A percentile compares a stretch with the other conserved stretches of the same genome.
Conservation (phyloP, 2,888 invertebrate species). For the Scelioninae gen. 1 region DNA sequence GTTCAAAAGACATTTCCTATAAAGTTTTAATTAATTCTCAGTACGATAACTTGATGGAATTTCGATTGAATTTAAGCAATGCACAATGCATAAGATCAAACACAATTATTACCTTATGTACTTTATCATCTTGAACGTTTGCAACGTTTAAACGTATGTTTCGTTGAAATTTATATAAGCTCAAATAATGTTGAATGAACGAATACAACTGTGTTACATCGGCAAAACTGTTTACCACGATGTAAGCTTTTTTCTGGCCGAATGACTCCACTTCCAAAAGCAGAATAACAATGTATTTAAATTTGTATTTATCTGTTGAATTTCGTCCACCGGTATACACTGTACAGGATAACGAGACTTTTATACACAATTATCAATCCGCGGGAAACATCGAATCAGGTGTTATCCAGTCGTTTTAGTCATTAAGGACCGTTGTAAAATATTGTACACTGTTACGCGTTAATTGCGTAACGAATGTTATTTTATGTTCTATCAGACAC, state of each 20-base stretch:
- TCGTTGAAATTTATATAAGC: conserved; percentile 33
- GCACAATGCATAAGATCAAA: conserved; percentile 16
- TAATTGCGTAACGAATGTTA: conserved; percentile 71
- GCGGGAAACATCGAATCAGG: conserved; percentile 71
- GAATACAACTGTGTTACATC: conserved; percentile 51
- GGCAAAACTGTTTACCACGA: conserved; percentile 50
- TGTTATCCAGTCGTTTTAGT: conserved; percentile 74
- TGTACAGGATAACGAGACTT: conserved; percentile 69
- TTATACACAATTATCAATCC: conserved; percentile 72
- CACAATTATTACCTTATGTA: conserved; percentile 18
- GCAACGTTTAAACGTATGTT: conserved; percentile 28
- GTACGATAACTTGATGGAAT: conserved; percentile 20
- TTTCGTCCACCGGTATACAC: conserved; percentile 65
- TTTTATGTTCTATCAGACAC: conserved; percentile 77
- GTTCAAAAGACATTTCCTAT: too few species aligned
- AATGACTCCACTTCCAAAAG: conserved; percentile 48
- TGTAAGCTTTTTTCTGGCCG: conserved; percentile 62
- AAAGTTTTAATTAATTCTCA: conserved; percentile 34
- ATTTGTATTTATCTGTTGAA: conserved; percentile 67
- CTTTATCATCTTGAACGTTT: conserved; percentile 31
- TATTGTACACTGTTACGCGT: conserved; percentile 81
- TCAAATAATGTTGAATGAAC: conserved; percentile 46
- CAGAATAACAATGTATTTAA: conserved; percentile 66
- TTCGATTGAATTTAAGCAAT: conserved; percentile 18
- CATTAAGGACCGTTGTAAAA: conserved; percentile 80